A percentile compares a stretch with the other conserved stretches of the same genome.
phyloP scores from a whole-genome alignment of 1,140 invertebrate genomes.

The Zaprionus capensis region DNA sequence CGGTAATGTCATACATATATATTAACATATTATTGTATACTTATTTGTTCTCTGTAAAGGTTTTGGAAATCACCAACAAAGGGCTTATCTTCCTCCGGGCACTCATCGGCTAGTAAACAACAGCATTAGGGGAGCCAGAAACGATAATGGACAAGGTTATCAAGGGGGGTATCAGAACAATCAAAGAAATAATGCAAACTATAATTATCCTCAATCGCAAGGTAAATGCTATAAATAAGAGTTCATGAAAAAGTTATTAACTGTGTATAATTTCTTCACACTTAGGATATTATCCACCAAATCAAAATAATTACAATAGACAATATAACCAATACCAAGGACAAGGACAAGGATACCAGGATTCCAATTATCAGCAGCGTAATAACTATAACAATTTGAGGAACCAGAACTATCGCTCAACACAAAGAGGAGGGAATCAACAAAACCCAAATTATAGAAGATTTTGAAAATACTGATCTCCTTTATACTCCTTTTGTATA shows the following conservation, averaged over 20 bases:
- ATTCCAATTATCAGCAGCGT: conserved; percentile 41
- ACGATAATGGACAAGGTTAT: conserved; percentile 24
- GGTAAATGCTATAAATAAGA: conserved; percentile 22
- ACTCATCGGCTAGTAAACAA: conserved; percentile 29
- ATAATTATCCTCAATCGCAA: conserved; percentile 37
- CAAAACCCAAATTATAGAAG: conserved; percentile 57
- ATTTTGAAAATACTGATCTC: conserved; percentile 33
- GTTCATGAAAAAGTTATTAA: conserved; percentile 1
- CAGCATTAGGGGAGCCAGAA: conserved; percentile 21
- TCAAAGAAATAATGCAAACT: conserved; percentile 29
- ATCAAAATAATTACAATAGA: conserved; percentile 26
- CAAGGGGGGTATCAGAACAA: conserved; percentile 29
- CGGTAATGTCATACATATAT: conserved; percentile 47
- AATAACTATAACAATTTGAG: conserved; percentile 55
- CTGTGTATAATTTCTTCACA: not conserved
- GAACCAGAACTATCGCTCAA: conserved; percentile 43
- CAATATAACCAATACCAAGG: conserved; percentile 25
- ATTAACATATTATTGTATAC: conserved; percentile 18
- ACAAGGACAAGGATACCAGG: conserved; percentile 43
- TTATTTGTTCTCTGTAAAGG: conserved; percentile 20
- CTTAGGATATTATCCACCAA: conserved; percentile 27
- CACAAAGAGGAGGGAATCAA: conserved; percentile 22
- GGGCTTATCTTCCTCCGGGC: conserved; percentile 41
- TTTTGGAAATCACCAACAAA: conserved; percentile 27
- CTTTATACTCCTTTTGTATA: not conserved